Evolutionary conservation across 2,113 vertebrate species (phyloP).

Genomic region (Protobothrops flavoviridis): DNA sequence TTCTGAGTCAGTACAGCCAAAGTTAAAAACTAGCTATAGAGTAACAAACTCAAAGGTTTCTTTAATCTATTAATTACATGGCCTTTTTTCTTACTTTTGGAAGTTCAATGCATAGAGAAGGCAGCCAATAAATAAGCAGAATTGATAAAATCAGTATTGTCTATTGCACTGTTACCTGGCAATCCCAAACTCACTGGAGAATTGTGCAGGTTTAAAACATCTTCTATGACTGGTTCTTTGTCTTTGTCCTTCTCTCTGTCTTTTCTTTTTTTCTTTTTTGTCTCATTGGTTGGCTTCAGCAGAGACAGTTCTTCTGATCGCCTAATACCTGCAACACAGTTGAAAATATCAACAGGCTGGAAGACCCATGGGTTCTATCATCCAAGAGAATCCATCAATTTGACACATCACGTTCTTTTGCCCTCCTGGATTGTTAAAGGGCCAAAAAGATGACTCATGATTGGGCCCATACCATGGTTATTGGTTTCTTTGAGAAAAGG

Average conservation of each 20-base stretch:
- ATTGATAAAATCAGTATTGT: conserved; percentile 18
- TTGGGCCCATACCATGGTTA: not conserved
- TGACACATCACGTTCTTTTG: not conserved
- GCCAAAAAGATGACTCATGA: not conserved
- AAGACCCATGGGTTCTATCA: not conserved
- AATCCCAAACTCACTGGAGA: conserved; percentile 73
- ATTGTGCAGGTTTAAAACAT: conserved; percentile 82
- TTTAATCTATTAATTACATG: not conserved
- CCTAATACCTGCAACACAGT: conserved; percentile 82
- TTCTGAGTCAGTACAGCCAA: not conserved
- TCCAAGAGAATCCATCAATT: conserved; percentile 1
- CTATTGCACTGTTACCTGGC: conserved; percentile 70
- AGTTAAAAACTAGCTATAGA: not conserved
- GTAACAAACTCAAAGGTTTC: not conserved
- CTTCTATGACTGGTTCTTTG: conserved; percentile 74
- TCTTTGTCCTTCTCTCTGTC: conserved; percentile 88
- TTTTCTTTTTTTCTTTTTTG: conserved; percentile 96
- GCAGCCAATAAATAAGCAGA: not conserved
- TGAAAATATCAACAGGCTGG: conserved; percentile 13
- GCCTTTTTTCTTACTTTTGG: not conserved
- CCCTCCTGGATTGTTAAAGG: not conserved
- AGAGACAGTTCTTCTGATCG: conserved; percentile 92
- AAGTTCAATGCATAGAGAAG: not conserved
- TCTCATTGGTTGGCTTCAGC: conserved; percentile 79
- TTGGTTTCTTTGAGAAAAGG: not conserved